Evolutionary conservation across 2,113 vertebrate genomes (phyloP).

Genomic region (rabbit (Oryctolagus cuniculus)): mOryCun1.1 NC_091435.1:44081001-44081500

Average conservation of each 20-base stretch:
- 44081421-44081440: not conserved
- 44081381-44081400: not conserved
- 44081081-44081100: too few species aligned
- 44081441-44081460: not conserved
- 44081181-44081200: too few species aligned
- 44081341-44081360: not conserved
- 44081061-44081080: too few species aligned
- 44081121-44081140: too few species aligned
- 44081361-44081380: not conserved
- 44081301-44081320: not conserved
- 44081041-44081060: too few species aligned
- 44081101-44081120: too few species aligned
- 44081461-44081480: not conserved
- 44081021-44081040: too few species aligned
- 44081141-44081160: too few species aligned
- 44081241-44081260: not conserved
- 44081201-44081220: not conserved
- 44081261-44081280: not conserved
- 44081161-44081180: too few species aligned
- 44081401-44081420: not conserved
- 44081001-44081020: too few species aligned
- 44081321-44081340: not conserved
- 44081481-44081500: too few species aligned
- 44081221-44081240: not conserved
- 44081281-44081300: constrained; percentile 48